Evolutionary conservation across 1,140 invertebrate species (phyloP).

Genomic region (Pogonomyrmex californicus): DNA sequence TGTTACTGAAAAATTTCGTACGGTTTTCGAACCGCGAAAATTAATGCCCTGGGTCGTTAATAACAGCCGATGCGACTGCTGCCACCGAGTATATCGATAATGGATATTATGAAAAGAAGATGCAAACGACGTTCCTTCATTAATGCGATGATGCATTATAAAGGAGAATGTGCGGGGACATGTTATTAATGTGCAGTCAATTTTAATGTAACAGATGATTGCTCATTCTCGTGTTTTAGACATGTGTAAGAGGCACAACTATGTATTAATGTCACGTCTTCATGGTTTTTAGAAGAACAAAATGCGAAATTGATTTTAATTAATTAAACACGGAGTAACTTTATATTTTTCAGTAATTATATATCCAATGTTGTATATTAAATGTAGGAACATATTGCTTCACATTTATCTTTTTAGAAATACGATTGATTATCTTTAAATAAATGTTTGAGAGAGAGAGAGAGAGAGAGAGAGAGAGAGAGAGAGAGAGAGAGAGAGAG

Average conservation of each 20-base stretch:
- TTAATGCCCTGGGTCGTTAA: constrained; percentile 53
- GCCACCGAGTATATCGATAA: constrained; percentile 33
- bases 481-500: neutral
- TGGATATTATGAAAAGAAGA: constrained; percentile 56
- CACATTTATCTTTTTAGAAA: neutral
- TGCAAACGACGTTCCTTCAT: constrained; percentile 43
- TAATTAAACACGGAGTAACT: constrained; percentile 1
- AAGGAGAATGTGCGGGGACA: neutral
- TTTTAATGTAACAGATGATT: constrained; percentile 48
- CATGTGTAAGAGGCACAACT: neutral
- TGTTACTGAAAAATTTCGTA: constrained; percentile 42
- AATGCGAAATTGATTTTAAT: constrained; percentile 3
- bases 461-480: no score
- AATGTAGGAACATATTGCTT: neutral
- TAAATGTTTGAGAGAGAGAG: neutral
- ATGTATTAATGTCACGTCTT: neutral
- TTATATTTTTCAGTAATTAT: constrained; percentile 5
- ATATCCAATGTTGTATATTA: neutral
- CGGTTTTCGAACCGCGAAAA: constrained; percentile 39
- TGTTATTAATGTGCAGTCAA: constrained; percentile 50
- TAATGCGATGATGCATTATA: constrained; percentile 58
- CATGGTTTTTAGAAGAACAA: constrained; percentile 19
- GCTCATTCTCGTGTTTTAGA: constrained; percentile 35
- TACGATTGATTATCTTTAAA: neutral
- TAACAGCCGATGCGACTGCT: constrained; percentile 34